Base-by-base conservation (phyloP, 2,888 invertebrate genomes). In the Cheilosia variabilis region DNA sequence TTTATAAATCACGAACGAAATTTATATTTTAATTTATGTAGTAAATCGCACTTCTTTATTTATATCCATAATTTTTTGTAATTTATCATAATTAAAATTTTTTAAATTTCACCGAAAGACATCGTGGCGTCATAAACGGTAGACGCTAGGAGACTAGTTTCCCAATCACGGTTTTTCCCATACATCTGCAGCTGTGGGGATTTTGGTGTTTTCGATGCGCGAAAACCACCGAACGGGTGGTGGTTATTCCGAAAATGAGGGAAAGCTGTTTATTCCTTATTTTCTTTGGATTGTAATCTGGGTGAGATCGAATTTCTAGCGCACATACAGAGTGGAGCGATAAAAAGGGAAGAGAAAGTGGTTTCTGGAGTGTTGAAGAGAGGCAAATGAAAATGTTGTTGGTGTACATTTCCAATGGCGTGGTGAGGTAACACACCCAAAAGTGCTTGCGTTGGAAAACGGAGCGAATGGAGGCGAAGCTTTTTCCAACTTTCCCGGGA, bases 101-200 rank as follows among this genome's bases (percentile, higher is more conserved):
- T 37, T 31, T 69, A 86, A 76, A 62, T 76, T 66, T 66, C 69
- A 87, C 78, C 84, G 79, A 80, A 88, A 88, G 87, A 88, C 88
- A 88, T 88, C 88, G 88, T 88, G 88, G 88, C 88, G 88, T 88
- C 88, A 84, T 88, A 88, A 88, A 87, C 87, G 88, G 79, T 88
- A 88, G 88, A 88, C 88, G 87, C 87, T 88, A 83, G 87, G 88
- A 88, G 88, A 88, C 88, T 88, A 88, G 88, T 87, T 88, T 87
- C 86, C 87, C 88, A 88, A 88, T 88, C 88, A 88, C 88, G 82
- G 88, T 86, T 87, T 87, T 88, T 88, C 88, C 87, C 88, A 87
- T 83, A 87, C 84, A 87, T 82, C 76, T 78, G 87, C 45, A 82
- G 77, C 82, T 45, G 87, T 82, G 82, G 87, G 82, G 82, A 78